Conservation (phyloP, 1,140 invertebrate species). For the Danaus plexippus region DNA sequence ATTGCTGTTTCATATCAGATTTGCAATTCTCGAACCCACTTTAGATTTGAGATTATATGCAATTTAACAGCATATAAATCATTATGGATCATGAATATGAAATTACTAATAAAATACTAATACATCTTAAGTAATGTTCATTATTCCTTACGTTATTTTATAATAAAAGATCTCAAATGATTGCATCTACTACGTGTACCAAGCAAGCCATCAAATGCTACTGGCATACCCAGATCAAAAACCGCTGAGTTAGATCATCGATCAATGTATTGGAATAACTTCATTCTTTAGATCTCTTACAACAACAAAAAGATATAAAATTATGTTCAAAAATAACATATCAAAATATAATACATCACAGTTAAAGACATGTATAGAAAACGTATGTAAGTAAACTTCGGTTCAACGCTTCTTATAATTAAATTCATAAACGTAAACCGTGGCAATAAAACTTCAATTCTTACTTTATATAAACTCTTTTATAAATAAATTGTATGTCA, state of each 20-base stretch:
- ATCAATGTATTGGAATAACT: conserved; percentile 32
- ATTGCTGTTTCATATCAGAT: conserved; percentile 45
- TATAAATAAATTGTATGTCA: no score
- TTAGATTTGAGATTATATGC: conserved; percentile 26
- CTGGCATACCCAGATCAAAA: conserved; percentile 41
- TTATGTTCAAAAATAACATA: no score
- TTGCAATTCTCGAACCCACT: conserved; percentile 28
- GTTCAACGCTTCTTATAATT: no score
- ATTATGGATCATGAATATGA: conserved; percentile 22
- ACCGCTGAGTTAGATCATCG: conserved; percentile 62
- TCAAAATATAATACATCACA: no score
- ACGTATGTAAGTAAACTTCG: no score
- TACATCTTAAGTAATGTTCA: conserved; percentile 5
- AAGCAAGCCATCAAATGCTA: conserved; percentile 5
- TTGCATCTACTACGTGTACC: no score
- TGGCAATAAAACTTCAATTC: conserved; percentile 7
- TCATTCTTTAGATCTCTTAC: conserved; percentile 26
- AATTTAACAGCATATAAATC: conserved; percentile 34
- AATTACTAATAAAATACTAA: conserved; percentile 11
- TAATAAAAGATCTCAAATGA: conserved; percentile 1
- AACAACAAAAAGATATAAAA: conserved; percentile 10
- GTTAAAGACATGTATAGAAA: no score
- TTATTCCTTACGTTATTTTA: background rate
- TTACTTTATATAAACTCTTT: conserved; percentile 1
- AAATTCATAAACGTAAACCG: no score